Evolutionary conservation across 2,113 vertebrate species (phyloP).

Genomic region (Saccopteryx bilineata): DNA sequence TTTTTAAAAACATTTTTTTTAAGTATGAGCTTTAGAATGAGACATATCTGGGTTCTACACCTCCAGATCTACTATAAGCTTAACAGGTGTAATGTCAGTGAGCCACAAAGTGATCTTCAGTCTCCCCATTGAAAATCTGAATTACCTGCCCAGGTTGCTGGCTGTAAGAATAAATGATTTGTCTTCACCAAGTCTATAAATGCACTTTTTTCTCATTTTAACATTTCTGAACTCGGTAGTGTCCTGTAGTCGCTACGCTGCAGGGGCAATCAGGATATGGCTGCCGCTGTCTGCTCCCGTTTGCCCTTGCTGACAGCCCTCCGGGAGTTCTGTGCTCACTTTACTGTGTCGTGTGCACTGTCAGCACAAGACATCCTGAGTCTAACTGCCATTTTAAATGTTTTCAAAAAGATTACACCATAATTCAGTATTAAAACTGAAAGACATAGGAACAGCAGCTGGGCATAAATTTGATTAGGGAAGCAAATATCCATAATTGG

Average conservation of each 20-base stretch:
- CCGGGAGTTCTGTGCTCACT: background rate
- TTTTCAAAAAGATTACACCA: background rate
- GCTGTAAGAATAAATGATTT: background rate
- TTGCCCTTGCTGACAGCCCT: background rate
- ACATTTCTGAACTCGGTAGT: background rate
- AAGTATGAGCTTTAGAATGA: background rate
- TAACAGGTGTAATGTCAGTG: background rate
- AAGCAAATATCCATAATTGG: background rate
- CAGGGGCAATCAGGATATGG: background rate
- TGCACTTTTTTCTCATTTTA: background rate
- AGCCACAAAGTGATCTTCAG: background rate
- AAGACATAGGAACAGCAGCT: background rate
- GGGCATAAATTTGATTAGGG: background rate
- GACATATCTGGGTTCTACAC: background rate
- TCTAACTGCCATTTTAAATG: constrained; percentile 26
- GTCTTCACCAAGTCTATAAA: background rate
- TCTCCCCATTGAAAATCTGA: background rate
- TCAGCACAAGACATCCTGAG: background rate
- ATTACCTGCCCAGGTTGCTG: background rate
- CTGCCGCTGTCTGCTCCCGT: no score
- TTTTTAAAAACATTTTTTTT: no score
- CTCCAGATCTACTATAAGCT: background rate
- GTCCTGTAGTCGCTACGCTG: background rate
- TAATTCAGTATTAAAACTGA: background rate
- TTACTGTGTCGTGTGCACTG: background rate